phyloP scores from a whole-genome alignment of 1,140 invertebrate genomes.

The Arctopsyche grandis region DNA sequence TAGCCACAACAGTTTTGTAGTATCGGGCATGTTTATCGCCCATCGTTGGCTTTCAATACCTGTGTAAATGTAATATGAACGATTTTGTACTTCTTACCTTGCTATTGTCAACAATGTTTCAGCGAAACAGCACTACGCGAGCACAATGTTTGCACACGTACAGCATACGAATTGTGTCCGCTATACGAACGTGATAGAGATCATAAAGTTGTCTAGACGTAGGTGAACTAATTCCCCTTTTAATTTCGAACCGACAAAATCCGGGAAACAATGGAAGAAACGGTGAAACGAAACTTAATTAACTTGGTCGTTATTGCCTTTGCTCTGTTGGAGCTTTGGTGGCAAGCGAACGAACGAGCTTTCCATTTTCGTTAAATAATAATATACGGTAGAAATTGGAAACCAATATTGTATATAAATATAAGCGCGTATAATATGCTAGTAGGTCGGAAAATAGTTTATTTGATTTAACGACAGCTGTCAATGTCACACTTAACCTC shows the following conservation, averaged over 20 bases:
- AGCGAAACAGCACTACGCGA: neutral
- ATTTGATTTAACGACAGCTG: no score
- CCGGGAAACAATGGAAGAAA: neutral
- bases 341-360: no score
- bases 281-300: neutral
- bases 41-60: neutral
- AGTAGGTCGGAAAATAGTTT: no score
- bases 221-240: conserved; percentile 8
- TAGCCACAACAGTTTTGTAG: no score
- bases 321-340: no score
- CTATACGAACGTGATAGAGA: neutral
- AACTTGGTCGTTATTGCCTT: neutral
- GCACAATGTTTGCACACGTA: neutral
- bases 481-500: no score
- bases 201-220: conserved; percentile 5
- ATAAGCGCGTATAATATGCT: no score
- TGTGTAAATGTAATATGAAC: neutral
- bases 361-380: no score
- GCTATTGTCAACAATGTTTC: neutral
- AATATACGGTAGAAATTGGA: no score
- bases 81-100: neutral
- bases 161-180: neutral
- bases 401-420: no score
- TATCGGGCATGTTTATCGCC: neutral
- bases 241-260: neutral